Evolutionary conservation across 2,797 vertebrate species (phyloP).

Genomic region (Limosa lapponica): DNA sequence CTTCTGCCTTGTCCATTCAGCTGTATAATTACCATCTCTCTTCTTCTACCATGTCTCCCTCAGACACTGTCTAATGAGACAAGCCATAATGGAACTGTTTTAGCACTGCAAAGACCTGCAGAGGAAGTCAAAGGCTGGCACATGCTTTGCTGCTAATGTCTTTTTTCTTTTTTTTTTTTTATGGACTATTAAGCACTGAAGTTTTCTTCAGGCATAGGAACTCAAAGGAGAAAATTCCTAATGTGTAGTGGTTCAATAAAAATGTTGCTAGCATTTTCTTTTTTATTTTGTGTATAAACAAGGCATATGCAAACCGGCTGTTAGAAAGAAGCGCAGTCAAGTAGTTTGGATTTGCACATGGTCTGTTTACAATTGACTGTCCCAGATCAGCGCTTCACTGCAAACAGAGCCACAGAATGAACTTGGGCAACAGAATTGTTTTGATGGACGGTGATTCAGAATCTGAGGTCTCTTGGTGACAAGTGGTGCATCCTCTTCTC

Average conservation of each 20-base stretch:
- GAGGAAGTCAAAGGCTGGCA: neutral
- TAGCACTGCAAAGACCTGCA: neutral
- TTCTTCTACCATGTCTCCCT: neutral
- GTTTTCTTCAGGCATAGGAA: neutral
- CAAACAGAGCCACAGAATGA: neutral
- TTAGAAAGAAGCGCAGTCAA: neutral
- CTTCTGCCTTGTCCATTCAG: conserved; percentile 6
- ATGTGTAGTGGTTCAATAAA: neutral
- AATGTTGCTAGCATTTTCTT: neutral
- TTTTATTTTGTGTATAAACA: neutral
- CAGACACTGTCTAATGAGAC: neutral
- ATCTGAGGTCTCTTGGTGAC: neutral
- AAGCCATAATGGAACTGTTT: neutral
- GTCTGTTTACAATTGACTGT: neutral
- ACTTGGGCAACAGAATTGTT: neutral
- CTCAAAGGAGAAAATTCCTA: neutral
- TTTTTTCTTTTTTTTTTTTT: neutral
- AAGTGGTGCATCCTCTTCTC: neutral
- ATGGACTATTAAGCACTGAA: neutral
- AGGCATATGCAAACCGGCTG: neutral
- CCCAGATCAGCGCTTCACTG: neutral
- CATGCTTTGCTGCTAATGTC: neutral
- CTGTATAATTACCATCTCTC: neutral
- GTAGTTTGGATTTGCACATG: neutral
- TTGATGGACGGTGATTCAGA: neutral